Evolutionary conservation across 2,888 invertebrate genomes (phyloP).

Genomic region (Ormyrus nitidulus): DNA sequence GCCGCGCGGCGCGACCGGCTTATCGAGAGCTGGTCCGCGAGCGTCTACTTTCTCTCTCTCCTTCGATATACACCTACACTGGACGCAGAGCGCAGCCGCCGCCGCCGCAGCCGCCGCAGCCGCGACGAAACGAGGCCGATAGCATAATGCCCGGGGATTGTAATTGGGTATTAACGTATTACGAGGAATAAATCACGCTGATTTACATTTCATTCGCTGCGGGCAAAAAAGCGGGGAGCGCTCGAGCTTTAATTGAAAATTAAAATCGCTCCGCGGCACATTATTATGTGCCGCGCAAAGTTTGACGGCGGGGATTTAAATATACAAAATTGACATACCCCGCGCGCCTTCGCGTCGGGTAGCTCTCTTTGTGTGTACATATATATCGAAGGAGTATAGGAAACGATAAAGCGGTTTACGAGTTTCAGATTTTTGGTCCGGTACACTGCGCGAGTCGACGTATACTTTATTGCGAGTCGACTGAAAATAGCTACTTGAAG

Average conservation of each 20-base stretch:
- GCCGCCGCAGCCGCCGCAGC: too few species aligned
- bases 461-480: background rate
- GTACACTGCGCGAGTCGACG: too few species aligned
- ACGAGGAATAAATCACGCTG: conserved; percentile 6
- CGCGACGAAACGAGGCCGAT: background rate
- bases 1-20: conserved; percentile 10
- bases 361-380: too few species aligned
- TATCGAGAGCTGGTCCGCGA: conserved; percentile 38
- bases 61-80: background rate
- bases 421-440: background rate
- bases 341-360: too few species aligned
- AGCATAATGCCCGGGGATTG: background rate
- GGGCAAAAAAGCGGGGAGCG: too few species aligned
- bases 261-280: too few species aligned
- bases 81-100: background rate
- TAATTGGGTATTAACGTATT: conserved; percentile 12
- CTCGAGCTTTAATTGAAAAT: too few species aligned
- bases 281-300: too few species aligned
- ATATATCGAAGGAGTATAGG: too few species aligned
- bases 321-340: too few species aligned
- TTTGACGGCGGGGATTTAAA: too few species aligned
- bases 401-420: background rate
- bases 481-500: conserved; percentile 24
- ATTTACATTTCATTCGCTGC: background rate
- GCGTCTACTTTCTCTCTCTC: conserved; percentile 45